These are phyloP conservation scores for Cnemophilus loriae DNA, from an alignment of 2,113 vertebrate species.

Conservation along the genomic window DNA sequence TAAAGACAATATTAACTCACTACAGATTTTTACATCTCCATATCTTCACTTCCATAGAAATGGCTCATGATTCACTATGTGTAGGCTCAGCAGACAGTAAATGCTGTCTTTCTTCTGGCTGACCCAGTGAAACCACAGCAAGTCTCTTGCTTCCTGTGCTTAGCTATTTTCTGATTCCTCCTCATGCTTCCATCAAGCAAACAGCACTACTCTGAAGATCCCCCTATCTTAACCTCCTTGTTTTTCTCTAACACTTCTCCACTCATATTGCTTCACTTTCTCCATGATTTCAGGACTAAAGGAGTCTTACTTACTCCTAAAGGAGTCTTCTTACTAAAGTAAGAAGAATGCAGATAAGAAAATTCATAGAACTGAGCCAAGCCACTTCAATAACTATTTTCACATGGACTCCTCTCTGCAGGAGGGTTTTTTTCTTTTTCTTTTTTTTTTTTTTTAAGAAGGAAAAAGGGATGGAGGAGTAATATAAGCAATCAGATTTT, in stretches of 20 bases:
- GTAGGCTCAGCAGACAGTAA: background rate
- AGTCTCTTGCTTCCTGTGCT: background rate
- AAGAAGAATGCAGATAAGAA: background rate
- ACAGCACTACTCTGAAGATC: background rate
- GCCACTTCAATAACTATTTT: background rate
- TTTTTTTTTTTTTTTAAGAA: background rate
- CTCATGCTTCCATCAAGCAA: background rate
- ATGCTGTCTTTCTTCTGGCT: background rate
- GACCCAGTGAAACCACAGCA: background rate
- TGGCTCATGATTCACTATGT: background rate
- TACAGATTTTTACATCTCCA: background rate
- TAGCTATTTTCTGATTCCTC: background rate
- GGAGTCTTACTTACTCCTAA: too few relatives aligned
- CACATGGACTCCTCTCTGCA: background rate
- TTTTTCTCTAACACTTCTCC: background rate
- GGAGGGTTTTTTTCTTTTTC: background rate
- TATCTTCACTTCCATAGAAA: background rate
- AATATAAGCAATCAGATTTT: slow-evolving; percentile 14
- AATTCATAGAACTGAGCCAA: background rate
- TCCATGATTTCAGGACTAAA: background rate
- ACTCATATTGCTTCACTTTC: background rate
- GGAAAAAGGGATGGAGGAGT: background rate
- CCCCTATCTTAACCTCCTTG: background rate
- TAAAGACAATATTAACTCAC: background rate
- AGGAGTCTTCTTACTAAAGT: too few relatives aligned